Base-by-base conservation (phyloP, 2,888 invertebrate species). In the Scotopteryx bipunctaria region DNA sequence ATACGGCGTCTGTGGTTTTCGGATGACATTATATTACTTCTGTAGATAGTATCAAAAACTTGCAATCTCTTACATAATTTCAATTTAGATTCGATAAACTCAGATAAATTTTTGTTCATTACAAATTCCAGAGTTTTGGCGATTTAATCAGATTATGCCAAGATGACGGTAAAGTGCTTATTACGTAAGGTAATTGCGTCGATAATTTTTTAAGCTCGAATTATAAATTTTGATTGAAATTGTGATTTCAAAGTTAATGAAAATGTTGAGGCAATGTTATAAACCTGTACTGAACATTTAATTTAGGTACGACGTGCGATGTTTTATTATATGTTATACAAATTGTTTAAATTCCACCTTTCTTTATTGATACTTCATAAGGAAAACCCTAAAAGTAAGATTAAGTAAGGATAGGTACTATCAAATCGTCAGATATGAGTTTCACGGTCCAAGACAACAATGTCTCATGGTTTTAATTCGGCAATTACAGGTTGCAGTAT, bases 31-130 rank as follows among this genome's bases (percentile, higher is more conserved):
- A n/a, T n/a, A n/a, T n/a, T n/a, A n/a, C n/a, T n/a, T n/a, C n/a
- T n/a, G 9, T n/a, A 48, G 40, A 41, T 56, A 27, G 13, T 37
- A 56, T 50, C 60, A 11, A 14, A 51, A 15, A 15, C 31, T 48
- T 42, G 36, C 21, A 43, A 40, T 46, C 37, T 37, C 41, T 62
- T 66, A 59, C 43, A 42, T 64, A 67, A 65, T 65, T 42, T 58
- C 45, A 64, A 73, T 67, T 59, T 55, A 46, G 55, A 51, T 57
- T 59, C 55, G 69, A 69, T 68, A 66, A 68, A 61, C 35, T 46
- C 44, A 59, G 61, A 67, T 65, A 63, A 69, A 70, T 68, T 56
- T 67, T 68, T 66, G 61, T 69, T 71, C 67, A 69, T 74, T 71
- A 74, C 63, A 45, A 59, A 70, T 74, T 68, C 69, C 66, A 48